Base-by-base conservation (phyloP, 2,888 invertebrate species). In the Parochlus steinenii region DNA sequence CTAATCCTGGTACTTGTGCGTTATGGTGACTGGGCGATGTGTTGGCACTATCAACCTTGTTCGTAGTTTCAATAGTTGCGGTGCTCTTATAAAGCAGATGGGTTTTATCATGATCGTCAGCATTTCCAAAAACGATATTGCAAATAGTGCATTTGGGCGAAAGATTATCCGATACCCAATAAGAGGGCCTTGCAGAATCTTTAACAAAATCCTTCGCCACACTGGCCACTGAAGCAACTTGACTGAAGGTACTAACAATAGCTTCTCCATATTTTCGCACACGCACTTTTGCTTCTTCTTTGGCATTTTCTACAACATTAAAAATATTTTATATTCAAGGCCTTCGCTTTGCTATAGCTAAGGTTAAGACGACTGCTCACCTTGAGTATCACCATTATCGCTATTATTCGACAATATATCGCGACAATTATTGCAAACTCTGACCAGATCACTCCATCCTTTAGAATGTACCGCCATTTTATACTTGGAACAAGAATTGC, bases 141-240 rank as follows among this genome's bases (percentile, higher is more conserved):
- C 85, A 85, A 8, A 75, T 67, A 40, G 57, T 61, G 51, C 85
- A 85, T 36, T 58, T 54, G 14, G 61, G 63, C 33, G 79, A 70
- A 46, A 78, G 71, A 5, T 64, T 64, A 53, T 85, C 83, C 1
- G 82, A 78, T 20, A 74, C 68, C 85, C 85, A 85, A 53, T 85
- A 85, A 1, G 69, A 57, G 2, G 83, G 83, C 24, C 81, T 62
- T 5, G 74, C 79, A 4, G 73, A 65, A 43, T 79, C 78, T 53
- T 81, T 82, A 30, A 85, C 72, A 29, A 74, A 54, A 33, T 64
- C 71, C 56, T 74, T 71, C 3, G 82, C 78, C 54, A 77, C 78
- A 43, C 72, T 75, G 6, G 80, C 58, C 25, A 75, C 74, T 1
- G 73, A 68, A 14, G 75, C 74, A 5, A 81, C 74, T 18, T 69